These are phyloP conservation scores for Brienomyrus brachyistius DNA, from an alignment of 2,113 vertebrate species.

Conservation along the genomic window DNA sequence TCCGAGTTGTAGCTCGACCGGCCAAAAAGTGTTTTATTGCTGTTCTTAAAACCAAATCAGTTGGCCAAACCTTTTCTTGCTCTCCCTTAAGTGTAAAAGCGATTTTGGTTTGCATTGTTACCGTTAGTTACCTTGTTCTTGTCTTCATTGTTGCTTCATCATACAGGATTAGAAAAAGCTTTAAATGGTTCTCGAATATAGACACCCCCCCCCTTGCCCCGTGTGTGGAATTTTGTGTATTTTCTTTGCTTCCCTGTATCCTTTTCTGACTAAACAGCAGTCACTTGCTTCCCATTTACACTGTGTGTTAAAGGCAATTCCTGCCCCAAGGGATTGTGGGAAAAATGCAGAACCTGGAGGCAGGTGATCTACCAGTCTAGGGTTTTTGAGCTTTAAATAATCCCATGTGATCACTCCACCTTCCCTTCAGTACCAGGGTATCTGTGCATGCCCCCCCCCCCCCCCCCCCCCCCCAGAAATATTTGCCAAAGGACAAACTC, in stretches of 20 bases:
- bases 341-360: background rate
- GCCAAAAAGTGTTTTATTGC: background rate
- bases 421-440: background rate
- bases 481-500: conserved; percentile 9
- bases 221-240: background rate
- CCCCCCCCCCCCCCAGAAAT: background rate
- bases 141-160: conserved; percentile 40
- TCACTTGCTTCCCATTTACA: background rate
- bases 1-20: background rate
- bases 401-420: background rate
- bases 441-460: background rate
- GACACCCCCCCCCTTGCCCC: background rate
- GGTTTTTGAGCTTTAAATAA: conserved; percentile 8
- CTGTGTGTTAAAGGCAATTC: background rate
- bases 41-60: conserved; percentile 44
- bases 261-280: background rate
- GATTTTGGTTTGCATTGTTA: conserved; percentile 61
- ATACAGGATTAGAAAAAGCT: conserved; percentile 62
- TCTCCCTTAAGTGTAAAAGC: conserved; percentile 46
- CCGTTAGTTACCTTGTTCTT: conserved; percentile 38
- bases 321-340: background rate
- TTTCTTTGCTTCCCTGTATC: background rate
- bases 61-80: conserved; percentile 45
- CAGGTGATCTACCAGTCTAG: background rate
- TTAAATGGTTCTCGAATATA: conserved; percentile 38